Evolutionary conservation across 2,797 vertebrate species (phyloP), one percentile per base, ranked within the genome.

Genomic region (Salarias fasciatus): DNA sequence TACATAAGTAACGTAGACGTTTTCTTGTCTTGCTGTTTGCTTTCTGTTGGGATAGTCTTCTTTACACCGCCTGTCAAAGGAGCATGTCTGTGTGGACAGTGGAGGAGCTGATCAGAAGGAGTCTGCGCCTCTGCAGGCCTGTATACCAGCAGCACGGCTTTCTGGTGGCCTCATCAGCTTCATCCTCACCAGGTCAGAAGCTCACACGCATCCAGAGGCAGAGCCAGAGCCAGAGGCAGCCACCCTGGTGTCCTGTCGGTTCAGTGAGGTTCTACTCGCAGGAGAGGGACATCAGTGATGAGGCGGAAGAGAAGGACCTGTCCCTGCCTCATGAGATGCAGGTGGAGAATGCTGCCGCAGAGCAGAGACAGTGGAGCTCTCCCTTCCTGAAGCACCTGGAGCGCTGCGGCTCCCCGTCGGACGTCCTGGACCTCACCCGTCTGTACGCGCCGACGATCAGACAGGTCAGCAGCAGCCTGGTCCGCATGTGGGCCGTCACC

Each of bases 371-470:
- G 18, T 13, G 0, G 7, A 11, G 0, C 3, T 31, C 13, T 0
- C 5, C 13, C 0, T 94, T 94, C 68, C 11, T 38, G 1, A 33
- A 37, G 1, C 72, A 81, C 0, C 89, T 95, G 51, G 33, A 4
- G 33, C 69, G 0, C 0, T 97, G 95, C 18, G 18, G 51, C 35
- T 95, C 94, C 8, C 93, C 95, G 0, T 89, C 86, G 0, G 96
- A 98, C 0, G 94, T 94, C 1, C 71, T 99, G 11, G 95, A 99
- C 63, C 53, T 91, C 30, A 84, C 85, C 47, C 31, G 63, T 0
- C 47, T 70, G 13, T 75, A 61, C 7, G 40, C 86, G 0, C 8
- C 83, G 54, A 86, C 88, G 0, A 1, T 6, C 1, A 78, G 62
- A 33, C 76, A 88, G 49, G 6, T 92, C 53, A 91, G 94, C 77